Base-by-base conservation (phyloP, 2,888 invertebrate species). In the Cerceris rybyensis region DNA sequence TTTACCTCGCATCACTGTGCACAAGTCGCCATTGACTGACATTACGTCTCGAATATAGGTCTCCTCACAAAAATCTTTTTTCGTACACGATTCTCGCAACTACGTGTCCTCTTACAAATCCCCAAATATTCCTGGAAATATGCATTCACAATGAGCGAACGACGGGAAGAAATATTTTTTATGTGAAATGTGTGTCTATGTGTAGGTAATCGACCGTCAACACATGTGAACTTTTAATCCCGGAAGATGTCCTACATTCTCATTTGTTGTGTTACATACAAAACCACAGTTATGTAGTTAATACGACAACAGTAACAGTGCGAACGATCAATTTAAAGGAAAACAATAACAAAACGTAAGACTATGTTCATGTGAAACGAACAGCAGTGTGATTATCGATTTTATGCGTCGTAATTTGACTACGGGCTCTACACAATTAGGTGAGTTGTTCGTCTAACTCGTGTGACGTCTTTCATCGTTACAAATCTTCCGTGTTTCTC, bases 341-440 rank as follows among this genome's bases (percentile, higher is more conserved):
- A 28, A 28, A 28, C 28, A 28, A 28, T 4, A 28, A 28, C 28
- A 28, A 17, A 58, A 59, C 41, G 49, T 17, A 43, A 42, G 52
- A 76, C 52, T 61, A 77, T 70, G 77, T 76, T 54, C 42, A 41
- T 70, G 77, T 77, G 77, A 78, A 59, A 54, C 2, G 17, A 55
- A 42, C n/a, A 61, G 60, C 39, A 60, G 76, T 76, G 75, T 46
- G 65, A 55, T 52, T 57, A 55, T 43, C 59, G 43, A 61, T 75
- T 75, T 57, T 46, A 39, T 61, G n/a, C 58, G 46, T 68, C 39
- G 14, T 50, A 50, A 61, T 28, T 76, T 28, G 55, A 71, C 55
- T 60, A 43, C 49, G 54, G 42, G 55, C 42, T 60, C 54, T 60
- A 61, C 55, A n/a, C 16, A 75, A 65, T 52, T 49, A 75, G 75